These are phyloP conservation scores for Prenolepis imparis DNA, from an alignment of 2,888 invertebrate species.

Conservation along the genomic window DNA sequence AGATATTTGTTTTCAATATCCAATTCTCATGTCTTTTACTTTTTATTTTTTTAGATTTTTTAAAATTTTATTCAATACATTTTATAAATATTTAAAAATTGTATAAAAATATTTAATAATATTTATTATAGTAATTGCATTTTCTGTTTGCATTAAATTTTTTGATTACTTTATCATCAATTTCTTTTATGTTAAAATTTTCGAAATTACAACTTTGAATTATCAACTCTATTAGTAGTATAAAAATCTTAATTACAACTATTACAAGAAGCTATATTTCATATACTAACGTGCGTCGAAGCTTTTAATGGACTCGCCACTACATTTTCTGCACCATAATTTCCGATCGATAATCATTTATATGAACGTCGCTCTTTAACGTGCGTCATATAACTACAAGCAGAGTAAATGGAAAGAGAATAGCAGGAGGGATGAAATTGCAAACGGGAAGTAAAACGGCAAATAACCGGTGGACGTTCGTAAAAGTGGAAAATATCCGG, in stretches of 20 bases:
- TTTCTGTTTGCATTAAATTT: not conserved
- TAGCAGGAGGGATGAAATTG: conserved; percentile 31
- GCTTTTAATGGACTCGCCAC: conserved; percentile 30
- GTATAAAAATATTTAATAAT: not conserved
- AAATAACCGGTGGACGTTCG: conserved; percentile 16
- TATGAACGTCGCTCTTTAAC: conserved; percentile 41
- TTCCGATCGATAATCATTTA: conserved; percentile 32
- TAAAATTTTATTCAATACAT: not conserved
- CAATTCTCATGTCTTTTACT: not conserved
- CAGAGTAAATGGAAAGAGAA: conserved; percentile 35
- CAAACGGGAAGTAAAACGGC: conserved; percentile 43
- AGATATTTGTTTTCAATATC: not conserved
- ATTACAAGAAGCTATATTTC: not conserved
- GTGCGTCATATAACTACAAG: conserved; percentile 17
- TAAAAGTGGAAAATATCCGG: conserved; percentile 43
- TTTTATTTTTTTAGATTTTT: not conserved
- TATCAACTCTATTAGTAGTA: not conserved
- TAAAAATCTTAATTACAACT: conserved; percentile 21
- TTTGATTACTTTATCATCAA: not conserved
- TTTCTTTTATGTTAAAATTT: not conserved
- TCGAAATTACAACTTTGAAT: not conserved
- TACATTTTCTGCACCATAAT: conserved; percentile 32
- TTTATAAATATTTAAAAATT: not conserved
- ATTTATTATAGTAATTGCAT: not conserved
- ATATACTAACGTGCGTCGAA: not conserved